Percentiles rank a stretch among this genome's conserved stretches.
Evolutionary conservation across 2,113 vertebrate species (phyloP).

Genomic region (Notechis scutatus): DNA sequence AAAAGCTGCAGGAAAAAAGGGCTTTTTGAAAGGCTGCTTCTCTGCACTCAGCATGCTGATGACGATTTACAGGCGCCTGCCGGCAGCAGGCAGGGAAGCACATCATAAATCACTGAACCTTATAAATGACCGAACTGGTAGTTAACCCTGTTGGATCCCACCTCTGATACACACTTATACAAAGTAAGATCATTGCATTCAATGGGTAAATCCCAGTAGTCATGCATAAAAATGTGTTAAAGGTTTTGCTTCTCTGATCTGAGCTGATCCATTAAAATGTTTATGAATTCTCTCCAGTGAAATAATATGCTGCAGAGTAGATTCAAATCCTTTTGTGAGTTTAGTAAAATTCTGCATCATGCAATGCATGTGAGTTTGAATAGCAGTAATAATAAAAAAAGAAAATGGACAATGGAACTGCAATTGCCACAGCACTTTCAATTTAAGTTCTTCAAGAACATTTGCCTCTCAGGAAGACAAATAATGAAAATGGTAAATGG

Average conservation of each 20-base stretch:
- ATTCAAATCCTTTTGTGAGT: neutral
- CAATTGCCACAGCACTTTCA: conserved; percentile 18
- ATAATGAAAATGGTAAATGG: neutral
- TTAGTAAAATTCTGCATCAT: neutral
- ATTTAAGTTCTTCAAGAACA: neutral
- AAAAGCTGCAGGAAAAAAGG: too few relatives aligned
- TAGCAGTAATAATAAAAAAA: conserved; percentile 24
- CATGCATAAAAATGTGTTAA: neutral
- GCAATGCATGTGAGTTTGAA: rapidly evolving
- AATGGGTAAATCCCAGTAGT: neutral
- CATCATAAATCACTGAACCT: too few relatives aligned
- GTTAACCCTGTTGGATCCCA: too few relatives aligned
- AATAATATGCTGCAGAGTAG: neutral
- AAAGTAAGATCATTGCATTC: too few relatives aligned
- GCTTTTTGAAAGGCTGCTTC: too few relatives aligned
- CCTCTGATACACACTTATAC: too few relatives aligned
- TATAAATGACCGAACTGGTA: too few relatives aligned
- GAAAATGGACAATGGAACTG: conserved; percentile 38
- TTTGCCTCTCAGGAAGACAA: neutral
- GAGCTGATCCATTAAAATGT: neutral
- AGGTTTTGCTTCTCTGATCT: neutral
- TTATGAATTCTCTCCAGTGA: neutral
- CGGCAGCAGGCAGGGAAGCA: too few relatives aligned
- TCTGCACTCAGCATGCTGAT: too few relatives aligned
- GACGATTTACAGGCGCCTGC: too few relatives aligned